These are phyloP conservation scores for Parnassius orleans DNA, from an alignment of 2,888 invertebrate genomes.

Conservation along the genomic window DNA sequence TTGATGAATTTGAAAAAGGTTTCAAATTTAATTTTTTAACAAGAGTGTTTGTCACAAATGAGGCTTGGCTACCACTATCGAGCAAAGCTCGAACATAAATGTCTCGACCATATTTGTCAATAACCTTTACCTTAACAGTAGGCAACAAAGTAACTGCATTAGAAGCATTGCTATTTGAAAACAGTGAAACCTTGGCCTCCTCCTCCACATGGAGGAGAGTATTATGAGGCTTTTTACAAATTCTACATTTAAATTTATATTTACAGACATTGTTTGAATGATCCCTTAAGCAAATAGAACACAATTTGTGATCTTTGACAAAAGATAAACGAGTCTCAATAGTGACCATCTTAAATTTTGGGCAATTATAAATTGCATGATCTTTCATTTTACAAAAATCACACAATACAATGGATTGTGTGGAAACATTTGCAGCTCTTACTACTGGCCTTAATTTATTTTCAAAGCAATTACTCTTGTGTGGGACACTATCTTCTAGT, in stretches of 20 bases:
- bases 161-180: not conserved
- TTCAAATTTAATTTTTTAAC: not conserved
- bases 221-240: constrained; percentile 30
- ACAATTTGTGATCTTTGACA: constrained; percentile 5
- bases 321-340: too few relatives aligned
- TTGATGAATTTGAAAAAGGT: too few relatives aligned
- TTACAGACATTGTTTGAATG: not conserved
- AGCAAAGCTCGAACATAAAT: not conserved
- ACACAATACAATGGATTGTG: too few relatives aligned
- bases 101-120: not conserved
- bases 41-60: not conserved
- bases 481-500: constrained; percentile 16
- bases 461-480: not conserved
- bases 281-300: not conserved
- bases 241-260: constrained; percentile 5
- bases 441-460: too few relatives aligned
- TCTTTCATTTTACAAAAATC: too few relatives aligned
- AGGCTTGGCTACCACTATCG: not conserved
- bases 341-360: too few relatives aligned
- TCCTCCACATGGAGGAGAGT: constrained; percentile 20
- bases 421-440: too few relatives aligned
- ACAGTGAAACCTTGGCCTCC: not conserved
- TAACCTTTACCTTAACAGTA: constrained; percentile 1
- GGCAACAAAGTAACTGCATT: not conserved
- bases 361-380: too few relatives aligned